Percentiles rank a stretch among this genome's conserved stretches.
Conservation (phyloP, 1,140 invertebrate species). For the Episyrphus balteatus region DNA sequence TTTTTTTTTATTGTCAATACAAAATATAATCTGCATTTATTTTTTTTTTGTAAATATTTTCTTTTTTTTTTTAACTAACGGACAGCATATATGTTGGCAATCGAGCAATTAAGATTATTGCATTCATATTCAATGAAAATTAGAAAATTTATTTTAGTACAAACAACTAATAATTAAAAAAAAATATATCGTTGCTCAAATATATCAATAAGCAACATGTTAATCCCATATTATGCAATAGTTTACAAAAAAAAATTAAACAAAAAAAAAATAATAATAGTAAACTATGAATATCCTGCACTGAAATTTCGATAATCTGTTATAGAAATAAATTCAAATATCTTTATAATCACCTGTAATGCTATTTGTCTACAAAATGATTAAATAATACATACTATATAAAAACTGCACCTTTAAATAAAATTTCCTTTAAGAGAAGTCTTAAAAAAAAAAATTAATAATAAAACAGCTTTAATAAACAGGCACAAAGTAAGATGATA, state of each 20-base stretch:
- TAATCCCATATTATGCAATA: too few species aligned
- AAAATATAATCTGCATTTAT: neutral
- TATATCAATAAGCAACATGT: too few species aligned
- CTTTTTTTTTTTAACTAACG: conserved; percentile 6
- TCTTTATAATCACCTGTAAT: too few species aligned
- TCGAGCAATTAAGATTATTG: conserved; percentile 29
- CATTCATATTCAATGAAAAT: neutral
- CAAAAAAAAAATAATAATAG: neutral
- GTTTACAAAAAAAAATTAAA: neutral
- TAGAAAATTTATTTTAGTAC: neutral
- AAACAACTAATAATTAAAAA: neutral
- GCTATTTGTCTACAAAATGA: too few species aligned
- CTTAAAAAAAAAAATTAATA: too few species aligned
- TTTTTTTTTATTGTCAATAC: neutral
- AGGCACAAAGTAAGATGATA: too few species aligned
- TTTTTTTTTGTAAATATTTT: neutral
- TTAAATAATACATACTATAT: too few species aligned
- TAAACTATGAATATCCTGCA: neutral
- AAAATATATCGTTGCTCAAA: too few species aligned
- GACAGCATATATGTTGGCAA: conserved; percentile 39
- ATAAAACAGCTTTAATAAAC: too few species aligned
- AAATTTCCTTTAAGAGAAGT: too few species aligned
- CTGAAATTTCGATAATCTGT: neutral
- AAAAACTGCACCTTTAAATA: too few species aligned
- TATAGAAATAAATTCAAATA: neutral